Evolutionary conservation across 2,888 invertebrate genomes (phyloP), one percentile per base, ranked within the genome.

Genomic region (Cerastis rubricosa): DNA sequence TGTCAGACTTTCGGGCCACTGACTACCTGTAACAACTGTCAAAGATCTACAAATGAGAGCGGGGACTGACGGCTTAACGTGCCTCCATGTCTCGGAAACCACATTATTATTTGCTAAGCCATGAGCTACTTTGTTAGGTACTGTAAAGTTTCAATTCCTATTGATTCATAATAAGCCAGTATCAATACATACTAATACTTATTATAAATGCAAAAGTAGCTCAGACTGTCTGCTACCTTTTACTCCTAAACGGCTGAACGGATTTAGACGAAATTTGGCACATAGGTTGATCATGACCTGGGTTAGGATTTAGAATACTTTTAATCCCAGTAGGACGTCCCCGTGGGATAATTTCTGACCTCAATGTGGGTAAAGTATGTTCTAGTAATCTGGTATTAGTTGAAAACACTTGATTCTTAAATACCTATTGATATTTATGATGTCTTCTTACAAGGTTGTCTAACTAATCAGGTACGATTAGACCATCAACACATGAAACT

Each of bases 381-480:
- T 2, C 19, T 17, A 47, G 5, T 35, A 47, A 19, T 14, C 29
- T n/a, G 2, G n/a, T 63, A 64, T 68, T 59, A 14, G 49, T n/a
- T 3, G 17, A 83, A 71, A 71, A 61, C 51, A 70, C 9, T 43
- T 54, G 80, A 84, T 72, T 75, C 14, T 72, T 29, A 80, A 65
- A 78, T 40, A 67, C 0, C 17, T 84, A 80, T 76, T 67, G 71
- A 76, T 76, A 76, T 64, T 69, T 68, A 47, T 61, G 51, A 70
- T 71, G 14, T 64, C 3, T 6, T 5, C 49, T 0, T 25, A 3
- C 71, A 83, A 84, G 82, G 82, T n/a, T 25, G 80, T 51, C 80
- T 83, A 35, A 0, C 4, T 72, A 83, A 83, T 79, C 14, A 79
- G 57, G 1, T 35, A 22, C 43, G 8, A 57, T 22, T 43, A n/a